These are phyloP conservation scores for Plagodis pulveraria DNA, from an alignment of 2,888 invertebrate species.

Conservation along the genomic window DNA sequence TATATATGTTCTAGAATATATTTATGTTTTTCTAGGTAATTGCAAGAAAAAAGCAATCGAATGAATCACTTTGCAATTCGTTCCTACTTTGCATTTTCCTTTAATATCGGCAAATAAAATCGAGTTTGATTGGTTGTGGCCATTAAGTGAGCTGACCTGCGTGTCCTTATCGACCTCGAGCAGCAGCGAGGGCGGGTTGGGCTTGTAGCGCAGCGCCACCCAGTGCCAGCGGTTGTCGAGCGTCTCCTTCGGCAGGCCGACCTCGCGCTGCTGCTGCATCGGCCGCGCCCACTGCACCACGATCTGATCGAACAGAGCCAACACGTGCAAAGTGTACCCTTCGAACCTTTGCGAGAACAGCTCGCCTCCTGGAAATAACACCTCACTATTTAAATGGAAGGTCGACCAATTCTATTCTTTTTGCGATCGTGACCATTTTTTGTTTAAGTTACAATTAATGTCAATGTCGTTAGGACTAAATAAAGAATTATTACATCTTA, in stretches of 20 bases:
- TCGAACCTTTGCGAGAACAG: constrained; percentile 89
- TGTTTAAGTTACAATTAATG: too few relatives aligned
- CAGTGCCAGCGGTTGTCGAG: constrained; percentile 94
- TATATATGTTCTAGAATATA: too few relatives aligned
- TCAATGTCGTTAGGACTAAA: too few relatives aligned
- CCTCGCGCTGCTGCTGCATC: constrained; percentile 83
- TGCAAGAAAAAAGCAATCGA: not conserved
- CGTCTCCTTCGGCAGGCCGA: constrained; percentile 87
- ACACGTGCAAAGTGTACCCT: constrained; percentile 86
- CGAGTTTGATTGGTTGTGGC: not conserved
- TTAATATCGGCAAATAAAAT: not conserved
- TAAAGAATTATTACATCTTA: too few relatives aligned
- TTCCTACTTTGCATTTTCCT: constrained; percentile 5
- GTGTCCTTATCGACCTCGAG: constrained; percentile 72
- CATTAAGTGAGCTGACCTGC: constrained; percentile 50
- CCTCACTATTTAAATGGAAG: not conserved
- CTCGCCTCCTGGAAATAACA: constrained; percentile 84
- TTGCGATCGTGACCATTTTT: too few relatives aligned
- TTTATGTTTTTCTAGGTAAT: too few relatives aligned
- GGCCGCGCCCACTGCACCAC: constrained; percentile 85
- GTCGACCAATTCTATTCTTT: not conserved
- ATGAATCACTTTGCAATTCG: constrained; percentile 1
- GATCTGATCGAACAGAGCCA: constrained; percentile 85
- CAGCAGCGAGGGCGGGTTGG: constrained; percentile 71
- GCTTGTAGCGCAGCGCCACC: constrained; percentile 86